These are phyloP conservation scores for Seladonia tumulorum DNA, from an alignment of 2,888 invertebrate genomes.

Conservation along the genomic window DNA sequence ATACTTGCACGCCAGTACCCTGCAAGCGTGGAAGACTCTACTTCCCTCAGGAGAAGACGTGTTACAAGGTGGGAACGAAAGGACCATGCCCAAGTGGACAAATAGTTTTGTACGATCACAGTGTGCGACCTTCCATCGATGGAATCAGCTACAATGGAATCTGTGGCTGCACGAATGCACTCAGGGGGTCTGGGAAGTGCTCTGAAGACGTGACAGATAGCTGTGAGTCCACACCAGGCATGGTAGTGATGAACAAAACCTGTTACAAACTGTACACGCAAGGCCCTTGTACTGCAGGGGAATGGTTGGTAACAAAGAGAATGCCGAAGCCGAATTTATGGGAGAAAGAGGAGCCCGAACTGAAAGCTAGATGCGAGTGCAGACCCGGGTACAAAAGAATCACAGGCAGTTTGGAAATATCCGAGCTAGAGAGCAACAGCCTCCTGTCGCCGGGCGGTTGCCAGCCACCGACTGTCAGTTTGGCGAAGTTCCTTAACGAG, in stretches of 20 bases:
- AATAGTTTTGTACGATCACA: conserved; percentile 93
- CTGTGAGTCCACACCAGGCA: conserved; percentile 87
- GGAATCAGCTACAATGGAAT: conserved; percentile 93
- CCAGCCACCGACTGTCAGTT: conserved; percentile 87
- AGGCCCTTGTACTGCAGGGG: conserved; percentile 90
- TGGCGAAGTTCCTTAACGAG: conserved; percentile 88
- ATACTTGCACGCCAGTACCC: conserved; percentile 89
- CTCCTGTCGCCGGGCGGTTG: conserved; percentile 83
- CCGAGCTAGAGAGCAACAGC: conserved; percentile 81
- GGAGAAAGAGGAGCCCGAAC: conserved; percentile 69
- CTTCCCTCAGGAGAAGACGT: conserved; percentile 90
- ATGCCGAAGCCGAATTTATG: conserved; percentile 78
- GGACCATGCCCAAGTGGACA: conserved; percentile 91
- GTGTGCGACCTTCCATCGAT: conserved; percentile 90
- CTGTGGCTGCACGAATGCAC: conserved; percentile 88
- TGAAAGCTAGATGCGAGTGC: conserved; percentile 88
- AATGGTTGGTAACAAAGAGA: conserved; percentile 88
- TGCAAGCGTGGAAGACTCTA: conserved; percentile 91
- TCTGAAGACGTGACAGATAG: conserved; percentile 82
- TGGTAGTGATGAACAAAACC: conserved; percentile 88
- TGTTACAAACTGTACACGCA: conserved; percentile 92
- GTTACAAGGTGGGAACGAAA: conserved; percentile 91
- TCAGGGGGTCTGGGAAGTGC: conserved; percentile 79
- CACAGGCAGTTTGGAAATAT: conserved; percentile 75
- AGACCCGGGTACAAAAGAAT: conserved; percentile 87